Evolutionary conservation across 2,113 vertebrate genomes (phyloP).

Genomic region (Planiliza haematocheilus): DNA sequence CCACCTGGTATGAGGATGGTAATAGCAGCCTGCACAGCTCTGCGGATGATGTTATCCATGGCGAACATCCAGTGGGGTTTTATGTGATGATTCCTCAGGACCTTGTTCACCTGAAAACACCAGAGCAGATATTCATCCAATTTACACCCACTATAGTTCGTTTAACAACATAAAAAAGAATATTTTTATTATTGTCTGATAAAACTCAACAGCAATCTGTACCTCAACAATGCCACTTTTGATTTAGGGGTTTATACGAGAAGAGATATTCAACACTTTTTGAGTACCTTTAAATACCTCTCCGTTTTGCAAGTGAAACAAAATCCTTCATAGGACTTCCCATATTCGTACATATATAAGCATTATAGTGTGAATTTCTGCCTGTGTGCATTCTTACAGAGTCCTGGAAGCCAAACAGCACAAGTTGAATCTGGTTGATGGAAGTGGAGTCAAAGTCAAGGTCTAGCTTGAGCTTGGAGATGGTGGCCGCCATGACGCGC

Average conservation of each 20-base stretch:
- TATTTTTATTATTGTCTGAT: too few species aligned
- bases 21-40: slow-evolving; percentile 93
- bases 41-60: slow-evolving; percentile 95
- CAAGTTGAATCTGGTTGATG: slow-evolving; percentile 94
- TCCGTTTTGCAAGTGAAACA: too few species aligned
- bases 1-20: slow-evolving; percentile 94
- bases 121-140: background rate
- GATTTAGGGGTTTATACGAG: too few species aligned
- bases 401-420: slow-evolving; percentile 95
- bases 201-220: too few species aligned
- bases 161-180: too few species aligned
- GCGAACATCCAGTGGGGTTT: slow-evolving; percentile 97
- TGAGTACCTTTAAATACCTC: too few species aligned
- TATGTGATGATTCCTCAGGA: slow-evolving; percentile 93
- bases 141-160: background rate
- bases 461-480: slow-evolving; percentile 93
- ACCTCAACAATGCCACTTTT: too few species aligned
- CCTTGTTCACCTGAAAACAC: slow-evolving; percentile 90
- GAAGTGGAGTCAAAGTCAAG: slow-evolving; percentile 94
- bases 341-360: background rate
- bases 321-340: too few species aligned
- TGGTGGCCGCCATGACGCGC: slow-evolving; percentile 93
- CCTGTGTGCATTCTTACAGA: slow-evolving; percentile 82
- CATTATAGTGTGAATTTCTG: rapidly evolving
- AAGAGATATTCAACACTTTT: too few species aligned